A percentile compares a stretch with the other conserved stretches of the same genome.
These are phyloP conservation scores for Clostera curtula DNA, from an alignment of 2,888 invertebrate genomes.

Conservation along the genomic window DNA sequence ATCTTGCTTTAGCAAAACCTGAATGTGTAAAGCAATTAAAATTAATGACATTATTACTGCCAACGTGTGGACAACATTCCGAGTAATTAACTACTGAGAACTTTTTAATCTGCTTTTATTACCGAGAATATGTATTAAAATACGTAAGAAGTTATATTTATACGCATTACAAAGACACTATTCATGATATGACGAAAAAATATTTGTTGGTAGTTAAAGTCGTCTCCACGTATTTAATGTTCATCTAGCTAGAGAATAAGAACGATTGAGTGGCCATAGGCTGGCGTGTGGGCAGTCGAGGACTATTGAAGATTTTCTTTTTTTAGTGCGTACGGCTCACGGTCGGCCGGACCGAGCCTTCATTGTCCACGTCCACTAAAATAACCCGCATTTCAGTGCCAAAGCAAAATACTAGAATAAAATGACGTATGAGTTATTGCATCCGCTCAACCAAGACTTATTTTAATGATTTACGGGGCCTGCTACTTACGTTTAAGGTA, in stretches of 20 bases:
- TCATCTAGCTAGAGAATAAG: constrained; percentile 42
- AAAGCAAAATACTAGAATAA: constrained; percentile 41
- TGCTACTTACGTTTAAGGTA: constrained; percentile 25
- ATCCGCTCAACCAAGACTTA: constrained; percentile 28
- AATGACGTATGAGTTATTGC: constrained; percentile 46
- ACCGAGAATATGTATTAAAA: no score
- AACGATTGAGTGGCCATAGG: constrained; percentile 69
- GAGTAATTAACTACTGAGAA: background rate
- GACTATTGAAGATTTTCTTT: constrained; percentile 58
- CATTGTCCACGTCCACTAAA: constrained; percentile 59
- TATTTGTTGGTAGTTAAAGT: no score
- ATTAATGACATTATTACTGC: constrained; percentile 10
- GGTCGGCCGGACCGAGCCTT: constrained; percentile 20
- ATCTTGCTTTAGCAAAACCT: no score
- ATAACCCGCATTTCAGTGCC: constrained; percentile 54
- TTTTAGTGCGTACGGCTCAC: constrained; percentile 48
- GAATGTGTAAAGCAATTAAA: constrained; percentile 13
- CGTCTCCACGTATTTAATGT: constrained; percentile 37
- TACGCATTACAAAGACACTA: no score
- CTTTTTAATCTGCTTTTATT: no score
- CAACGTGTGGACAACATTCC: constrained; percentile 9
- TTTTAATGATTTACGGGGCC: constrained; percentile 47
- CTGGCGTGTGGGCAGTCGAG: constrained; percentile 69
- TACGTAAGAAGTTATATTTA: no score
- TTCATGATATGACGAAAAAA: no score